Conservation (phyloP, 2,888 invertebrate species). For the Pyrocoelia pectoralis region DNA sequence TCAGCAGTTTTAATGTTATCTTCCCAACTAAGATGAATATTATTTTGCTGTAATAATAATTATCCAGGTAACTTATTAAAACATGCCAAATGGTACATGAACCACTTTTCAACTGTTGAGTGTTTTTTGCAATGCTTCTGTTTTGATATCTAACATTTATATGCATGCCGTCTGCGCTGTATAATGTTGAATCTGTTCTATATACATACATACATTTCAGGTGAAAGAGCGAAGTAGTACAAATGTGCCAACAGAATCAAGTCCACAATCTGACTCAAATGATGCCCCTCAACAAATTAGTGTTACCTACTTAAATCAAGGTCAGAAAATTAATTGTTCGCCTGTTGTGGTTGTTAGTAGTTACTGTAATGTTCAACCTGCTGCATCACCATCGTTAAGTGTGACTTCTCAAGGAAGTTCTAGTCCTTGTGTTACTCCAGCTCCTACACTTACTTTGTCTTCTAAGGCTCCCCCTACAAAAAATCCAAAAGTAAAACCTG, state of each 20-base stretch:
- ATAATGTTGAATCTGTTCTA: too few relatives aligned
- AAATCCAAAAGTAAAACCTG: constrained; percentile 63
- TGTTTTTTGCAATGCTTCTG: too few relatives aligned
- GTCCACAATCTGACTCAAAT: constrained; percentile 45
- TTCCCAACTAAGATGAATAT: too few relatives aligned
- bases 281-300: constrained; percentile 61
- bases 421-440: constrained; percentile 66
- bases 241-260: constrained; percentile 42
- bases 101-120: too few relatives aligned
- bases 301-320: constrained; percentile 64
- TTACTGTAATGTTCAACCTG: constrained; percentile 62
- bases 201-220: constrained; percentile 60
- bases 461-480: constrained; percentile 52
- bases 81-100: too few relatives aligned
- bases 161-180: too few relatives aligned
- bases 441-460: constrained; percentile 58
- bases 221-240: constrained; percentile 79
- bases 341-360: constrained; percentile 67
- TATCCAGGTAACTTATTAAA: too few relatives aligned
- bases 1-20: too few relatives aligned
- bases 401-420: constrained; percentile 67
- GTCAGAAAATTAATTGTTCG: constrained; percentile 59
- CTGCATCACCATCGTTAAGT: constrained; percentile 65
- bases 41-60: too few relatives aligned
- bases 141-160: too few relatives aligned